Percentiles rank a stretch among this genome's conserved stretches.
Conservation (phyloP, 2,797 vertebrate species). For the Ispidina lecontei region DNA sequence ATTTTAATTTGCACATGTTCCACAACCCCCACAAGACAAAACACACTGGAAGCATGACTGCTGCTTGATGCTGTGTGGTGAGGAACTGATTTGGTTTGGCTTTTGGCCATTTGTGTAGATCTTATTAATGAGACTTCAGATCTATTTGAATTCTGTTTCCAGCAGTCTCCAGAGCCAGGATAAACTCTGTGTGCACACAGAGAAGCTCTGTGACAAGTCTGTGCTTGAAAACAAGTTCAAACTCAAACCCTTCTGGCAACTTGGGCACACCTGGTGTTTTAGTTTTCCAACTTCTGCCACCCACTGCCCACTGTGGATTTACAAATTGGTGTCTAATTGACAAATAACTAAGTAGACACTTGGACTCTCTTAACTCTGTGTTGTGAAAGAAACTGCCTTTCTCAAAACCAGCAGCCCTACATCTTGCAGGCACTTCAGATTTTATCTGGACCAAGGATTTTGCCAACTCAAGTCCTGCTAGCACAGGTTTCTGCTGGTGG, state of each 20-base stretch:
- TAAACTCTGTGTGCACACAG: not conserved
- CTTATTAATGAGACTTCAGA: not conserved
- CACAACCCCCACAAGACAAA: not conserved
- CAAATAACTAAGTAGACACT: not conserved
- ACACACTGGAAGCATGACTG: not conserved
- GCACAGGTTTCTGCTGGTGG: conserved; percentile 12
- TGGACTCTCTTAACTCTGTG: not conserved
- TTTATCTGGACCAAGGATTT: conserved; percentile 36
- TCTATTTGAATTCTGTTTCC: not conserved
- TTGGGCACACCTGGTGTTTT: not conserved
- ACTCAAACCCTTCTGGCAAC: not conserved
- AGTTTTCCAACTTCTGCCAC: not conserved
- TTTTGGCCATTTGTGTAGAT: not conserved
- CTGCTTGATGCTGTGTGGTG: not conserved
- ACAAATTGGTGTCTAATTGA: conserved; percentile 35
- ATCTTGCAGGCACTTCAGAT: conserved; percentile 14
- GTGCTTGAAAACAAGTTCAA: conserved; percentile 25
- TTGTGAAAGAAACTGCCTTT: conserved; percentile 20
- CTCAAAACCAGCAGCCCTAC: not conserved
- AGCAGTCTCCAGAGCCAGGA: not conserved
- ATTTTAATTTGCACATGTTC: not conserved
- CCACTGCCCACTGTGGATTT: not conserved
- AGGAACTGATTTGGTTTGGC: not conserved
- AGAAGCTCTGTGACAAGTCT: not conserved
- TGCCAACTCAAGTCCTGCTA: conserved; percentile 15